Percentiles rank a stretch among this genome's conserved stretches.
Conservation (phyloP, 2,113 vertebrate genomes). For the Oceanodroma tethys region DNA sequence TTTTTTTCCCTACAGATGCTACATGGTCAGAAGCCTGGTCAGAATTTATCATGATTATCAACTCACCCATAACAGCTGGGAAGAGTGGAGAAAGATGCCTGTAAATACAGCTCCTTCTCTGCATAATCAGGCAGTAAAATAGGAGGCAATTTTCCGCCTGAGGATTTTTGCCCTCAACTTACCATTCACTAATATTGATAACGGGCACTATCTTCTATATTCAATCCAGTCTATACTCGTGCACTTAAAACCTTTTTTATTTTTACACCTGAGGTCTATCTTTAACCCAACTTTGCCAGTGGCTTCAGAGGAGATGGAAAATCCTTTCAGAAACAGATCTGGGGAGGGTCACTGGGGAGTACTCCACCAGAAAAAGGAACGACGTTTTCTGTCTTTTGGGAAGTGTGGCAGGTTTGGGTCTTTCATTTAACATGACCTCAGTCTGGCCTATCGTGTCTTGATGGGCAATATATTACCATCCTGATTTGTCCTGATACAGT, state of each 20-base stretch:
- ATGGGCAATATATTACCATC: background rate
- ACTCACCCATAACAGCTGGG: background rate
- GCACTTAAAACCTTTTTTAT: background rate
- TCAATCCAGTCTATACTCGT: background rate
- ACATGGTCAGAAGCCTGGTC: background rate
- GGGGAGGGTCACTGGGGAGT: background rate
- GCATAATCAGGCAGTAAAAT: background rate
- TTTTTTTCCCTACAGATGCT: background rate
- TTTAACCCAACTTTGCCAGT: background rate
- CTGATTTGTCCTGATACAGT: constrained; percentile 24
- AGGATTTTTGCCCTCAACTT: background rate
- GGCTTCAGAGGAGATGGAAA: background rate
- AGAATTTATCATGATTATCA: background rate
- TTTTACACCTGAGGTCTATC: background rate
- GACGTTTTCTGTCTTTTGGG: background rate
- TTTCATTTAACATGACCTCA: background rate
- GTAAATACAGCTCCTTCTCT: background rate
- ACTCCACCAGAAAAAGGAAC: background rate
- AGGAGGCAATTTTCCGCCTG: background rate
- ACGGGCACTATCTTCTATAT: background rate
- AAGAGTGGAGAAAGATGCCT: background rate
- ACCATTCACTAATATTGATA: background rate
- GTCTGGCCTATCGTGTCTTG: background rate
- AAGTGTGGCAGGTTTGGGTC: background rate
- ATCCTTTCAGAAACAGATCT: background rate